A percentile compares a stretch with the other conserved stretches of the same genome.
Conservation (phyloP, 2,797 vertebrate genomes). For the Peromyscus aztecus region DNA sequence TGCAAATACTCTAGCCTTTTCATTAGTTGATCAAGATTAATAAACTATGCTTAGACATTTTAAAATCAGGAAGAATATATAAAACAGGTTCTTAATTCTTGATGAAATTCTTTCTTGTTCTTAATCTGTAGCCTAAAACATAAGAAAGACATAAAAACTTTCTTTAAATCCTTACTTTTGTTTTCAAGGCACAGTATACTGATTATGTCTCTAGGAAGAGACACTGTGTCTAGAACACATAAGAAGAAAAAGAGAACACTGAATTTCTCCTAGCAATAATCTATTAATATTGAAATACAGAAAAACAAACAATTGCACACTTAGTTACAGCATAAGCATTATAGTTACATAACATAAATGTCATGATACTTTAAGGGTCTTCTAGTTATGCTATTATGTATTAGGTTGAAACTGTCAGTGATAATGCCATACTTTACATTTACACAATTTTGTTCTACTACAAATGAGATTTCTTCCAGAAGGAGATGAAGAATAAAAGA, state of each 20-base stretch:
- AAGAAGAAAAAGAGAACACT: background rate
- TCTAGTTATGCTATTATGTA: background rate
- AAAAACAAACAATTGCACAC: background rate
- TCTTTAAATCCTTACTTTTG: background rate
- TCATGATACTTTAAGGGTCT: background rate
- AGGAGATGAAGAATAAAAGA: conserved; percentile 7
- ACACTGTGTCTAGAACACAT: background rate
- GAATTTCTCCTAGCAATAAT: background rate
- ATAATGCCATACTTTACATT: background rate
- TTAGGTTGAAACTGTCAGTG: background rate
- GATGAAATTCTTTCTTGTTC: background rate
- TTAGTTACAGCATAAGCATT: background rate
- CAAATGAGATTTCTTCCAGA: background rate
- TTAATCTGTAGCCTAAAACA: background rate
- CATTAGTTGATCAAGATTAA: background rate
- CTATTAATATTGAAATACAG: background rate
- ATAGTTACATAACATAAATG: background rate
- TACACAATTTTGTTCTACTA: background rate
- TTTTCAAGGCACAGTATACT: background rate
- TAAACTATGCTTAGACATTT: background rate
- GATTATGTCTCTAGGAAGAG: background rate
- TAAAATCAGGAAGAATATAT: background rate
- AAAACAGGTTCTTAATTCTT: background rate
- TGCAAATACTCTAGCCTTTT: background rate
- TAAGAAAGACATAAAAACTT: background rate